phyloP scores from a whole-genome alignment of 2,888 invertebrate species.

The Amphipyra tragopoginis region DNA sequence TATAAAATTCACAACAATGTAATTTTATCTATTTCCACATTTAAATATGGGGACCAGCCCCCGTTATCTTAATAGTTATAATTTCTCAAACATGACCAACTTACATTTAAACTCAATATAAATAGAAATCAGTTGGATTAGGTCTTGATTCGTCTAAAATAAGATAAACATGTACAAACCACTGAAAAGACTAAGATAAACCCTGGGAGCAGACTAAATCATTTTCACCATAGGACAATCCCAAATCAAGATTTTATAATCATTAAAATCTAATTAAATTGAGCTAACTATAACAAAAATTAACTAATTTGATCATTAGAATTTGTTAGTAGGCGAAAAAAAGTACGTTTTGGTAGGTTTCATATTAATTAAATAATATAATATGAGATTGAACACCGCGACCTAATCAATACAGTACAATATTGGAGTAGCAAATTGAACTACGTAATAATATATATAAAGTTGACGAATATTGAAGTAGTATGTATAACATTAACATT shows the following conservation, averaged over 20 bases:
- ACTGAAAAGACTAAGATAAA: slow-evolving; percentile 14
- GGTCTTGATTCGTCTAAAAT: slow-evolving; percentile 56
- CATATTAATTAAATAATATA: slow-evolving; percentile 62
- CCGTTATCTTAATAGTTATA: slow-evolving; percentile 73
- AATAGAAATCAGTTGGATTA: slow-evolving; percentile 65
- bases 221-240: slow-evolving; percentile 15
- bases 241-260: slow-evolving; percentile 42
- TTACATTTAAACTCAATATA: slow-evolving; percentile 60
- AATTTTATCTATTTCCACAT: slow-evolving; percentile 72
- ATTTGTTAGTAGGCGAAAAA: slow-evolving; percentile 74
- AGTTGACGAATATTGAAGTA: slow-evolving; percentile 62
- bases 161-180: slow-evolving; percentile 24
- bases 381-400: slow-evolving; percentile 84
- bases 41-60: slow-evolving; percentile 85
- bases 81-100: slow-evolving; percentile 71
- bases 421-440: slow-evolving; percentile 64
- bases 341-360: slow-evolving; percentile 66
- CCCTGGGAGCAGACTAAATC: slow-evolving; percentile 14
- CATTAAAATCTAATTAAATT: slow-evolving; percentile 57
- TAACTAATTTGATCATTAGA: slow-evolving; percentile 68
- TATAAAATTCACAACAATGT: slow-evolving; percentile 85
- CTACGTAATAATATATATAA: slow-evolving; percentile 55
- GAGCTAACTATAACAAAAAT: slow-evolving; percentile 59
- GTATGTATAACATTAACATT: slow-evolving; percentile 66
- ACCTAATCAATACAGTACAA: slow-evolving; percentile 66